phyloP scores from a whole-genome alignment of 2,888 invertebrate genomes.

The Heliconius aoede region DNA sequence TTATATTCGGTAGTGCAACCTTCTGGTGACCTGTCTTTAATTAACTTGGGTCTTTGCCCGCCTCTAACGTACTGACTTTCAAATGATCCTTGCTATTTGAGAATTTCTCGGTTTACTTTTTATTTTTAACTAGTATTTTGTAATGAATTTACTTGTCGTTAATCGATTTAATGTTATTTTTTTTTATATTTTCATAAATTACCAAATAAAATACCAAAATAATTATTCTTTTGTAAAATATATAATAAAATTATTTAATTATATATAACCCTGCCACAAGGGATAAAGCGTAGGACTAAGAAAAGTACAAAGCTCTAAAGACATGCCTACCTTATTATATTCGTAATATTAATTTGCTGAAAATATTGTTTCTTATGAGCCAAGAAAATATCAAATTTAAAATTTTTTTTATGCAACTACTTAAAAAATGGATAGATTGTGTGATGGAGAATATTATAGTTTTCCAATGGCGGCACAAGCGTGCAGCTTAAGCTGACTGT shows the following conservation, averaged over 20 bases:
- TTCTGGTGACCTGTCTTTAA: slow-evolving; percentile 70
- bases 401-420: neutral
- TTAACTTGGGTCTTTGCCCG: slow-evolving; percentile 72
- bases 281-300: too few species aligned
- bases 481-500: too few species aligned
- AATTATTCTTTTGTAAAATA: too few species aligned
- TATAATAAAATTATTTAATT: too few species aligned
- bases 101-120: slow-evolving; percentile 74
- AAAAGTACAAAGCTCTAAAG: too few species aligned
- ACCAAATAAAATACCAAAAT: too few species aligned
- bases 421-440: neutral
- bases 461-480: too few species aligned
- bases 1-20: slow-evolving; percentile 54
- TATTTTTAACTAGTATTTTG: slow-evolving; percentile 49
- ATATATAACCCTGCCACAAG: too few species aligned
- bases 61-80: slow-evolving; percentile 72
- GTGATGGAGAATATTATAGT: too few species aligned
- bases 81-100: slow-evolving; percentile 68
- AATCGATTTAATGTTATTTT: neutral
- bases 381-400: neutral
- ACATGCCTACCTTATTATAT: too few species aligned
- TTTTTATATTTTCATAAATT: neutral
- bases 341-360: too few species aligned
- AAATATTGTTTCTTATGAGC: too few species aligned
- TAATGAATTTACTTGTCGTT: neutral